Base-by-base conservation (phyloP, 2,888 invertebrate species). In the Troglohyphantes excavatus region DNA sequence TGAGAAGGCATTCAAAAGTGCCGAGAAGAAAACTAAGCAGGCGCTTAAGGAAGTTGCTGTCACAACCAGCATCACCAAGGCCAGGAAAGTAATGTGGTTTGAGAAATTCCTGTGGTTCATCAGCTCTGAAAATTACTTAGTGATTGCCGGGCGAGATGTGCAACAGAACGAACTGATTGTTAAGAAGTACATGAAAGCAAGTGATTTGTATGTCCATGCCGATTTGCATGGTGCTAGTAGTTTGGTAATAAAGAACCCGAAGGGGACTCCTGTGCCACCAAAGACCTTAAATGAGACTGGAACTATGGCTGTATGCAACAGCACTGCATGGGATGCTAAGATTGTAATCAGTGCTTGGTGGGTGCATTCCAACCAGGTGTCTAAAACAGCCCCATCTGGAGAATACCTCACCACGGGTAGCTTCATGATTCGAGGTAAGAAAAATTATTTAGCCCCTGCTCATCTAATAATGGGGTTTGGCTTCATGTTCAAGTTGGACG, bases 81-180 rank as follows among this genome's bases (percentile, higher is more conserved):
- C 97, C 0, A 95, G 99, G 68, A 98, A 98, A 94, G 96, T 97
- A 0, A 98, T 97, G 94, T 99, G 99, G 99, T 99, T 99, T 95
- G 99, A 99, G 94, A 99, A 99, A 94, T 99, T 99, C 94, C 97
- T 96, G 93, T 99, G 99, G 99, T 99, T 99, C 93, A 97, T 99
- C 91, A 98, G 97, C 43, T 97, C 98, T 0, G 99, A 99, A 94
- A 99, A 99, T 91, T 95, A 94, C 92, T 92, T 95, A 68, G 96
- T 99, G 53, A 97, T 99, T 93, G 99, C 97, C 70, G 99, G 99
- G 0, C 95, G 99, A 91, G 99, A 99, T 94, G 97, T 98, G 92
- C 98, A 98, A 92, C 99, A 99, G 94, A 99, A 99, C 94, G 99
- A 99, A 94, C 93, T 99, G 83, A 95, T 99, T 82, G 99, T 99